phyloP scores from a whole-genome alignment of 2,888 invertebrate species.

The Chorisops tibialis region DNA sequence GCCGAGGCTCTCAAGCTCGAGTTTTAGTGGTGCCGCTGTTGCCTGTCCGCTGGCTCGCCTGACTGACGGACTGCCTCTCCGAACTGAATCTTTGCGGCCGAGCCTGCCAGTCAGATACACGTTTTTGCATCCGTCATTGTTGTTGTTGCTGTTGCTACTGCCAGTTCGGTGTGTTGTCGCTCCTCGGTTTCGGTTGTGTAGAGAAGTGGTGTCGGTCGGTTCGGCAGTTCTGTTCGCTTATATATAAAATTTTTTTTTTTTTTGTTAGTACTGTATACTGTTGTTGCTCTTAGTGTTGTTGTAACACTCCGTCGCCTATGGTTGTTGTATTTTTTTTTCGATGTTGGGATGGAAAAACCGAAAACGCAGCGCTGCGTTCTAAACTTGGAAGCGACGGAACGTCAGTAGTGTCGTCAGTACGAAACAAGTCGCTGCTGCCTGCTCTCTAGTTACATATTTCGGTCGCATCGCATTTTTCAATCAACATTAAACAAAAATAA shows the following conservation, averaged over 20 bases:
- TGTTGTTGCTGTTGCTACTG: neutral
- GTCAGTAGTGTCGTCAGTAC: conserved; percentile 41
- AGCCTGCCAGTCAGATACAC: neutral
- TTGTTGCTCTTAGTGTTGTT: conserved; percentile 3
- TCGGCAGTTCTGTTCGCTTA: neutral
- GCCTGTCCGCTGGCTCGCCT: conserved; percentile 2
- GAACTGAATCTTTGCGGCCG: conserved; percentile 2
- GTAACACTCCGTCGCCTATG: conserved; percentile 15
- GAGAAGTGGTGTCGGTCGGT: too few relatives aligned
- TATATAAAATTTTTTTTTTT: conserved; percentile 7
- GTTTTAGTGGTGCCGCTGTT: neutral
- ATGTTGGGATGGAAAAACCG: conserved; percentile 21
- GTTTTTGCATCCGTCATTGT: neutral
- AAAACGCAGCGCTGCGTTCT: conserved; percentile 22
- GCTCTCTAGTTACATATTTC: conserved; percentile 34
- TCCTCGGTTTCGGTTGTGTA: conserved; percentile 1
- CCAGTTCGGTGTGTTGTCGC: conserved; percentile 22
- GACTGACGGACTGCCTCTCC: conserved; percentile 7
- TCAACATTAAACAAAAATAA: neutral
- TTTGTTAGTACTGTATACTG: conserved; percentile 15
- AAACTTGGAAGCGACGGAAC: conserved; percentile 15
- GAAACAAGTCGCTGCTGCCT: conserved; percentile 42
- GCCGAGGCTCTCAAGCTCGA: neutral
- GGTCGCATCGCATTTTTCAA: conserved; percentile 12
- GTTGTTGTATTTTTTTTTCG: conserved; percentile 19